Evolutionary conservation across 2,888 invertebrate genomes (phyloP).

Genomic region (Limnephilus marmoratus): DNA sequence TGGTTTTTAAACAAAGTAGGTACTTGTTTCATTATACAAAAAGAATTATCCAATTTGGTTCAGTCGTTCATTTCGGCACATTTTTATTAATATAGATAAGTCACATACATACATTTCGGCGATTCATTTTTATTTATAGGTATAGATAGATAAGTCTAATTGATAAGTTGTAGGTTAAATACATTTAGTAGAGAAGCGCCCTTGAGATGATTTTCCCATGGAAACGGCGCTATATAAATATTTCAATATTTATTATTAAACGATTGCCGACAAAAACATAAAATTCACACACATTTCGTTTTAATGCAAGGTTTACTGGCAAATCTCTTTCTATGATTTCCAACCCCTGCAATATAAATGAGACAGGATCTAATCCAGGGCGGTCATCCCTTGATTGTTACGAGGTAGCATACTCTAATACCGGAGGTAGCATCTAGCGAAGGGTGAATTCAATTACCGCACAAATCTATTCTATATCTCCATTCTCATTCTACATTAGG

Average conservation of each 20-base stretch:
- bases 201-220: too few species aligned
- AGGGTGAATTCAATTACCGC: constrained; percentile 55
- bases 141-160: too few species aligned
- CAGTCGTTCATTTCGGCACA: too few species aligned
- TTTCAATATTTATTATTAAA: too few species aligned
- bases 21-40: too few species aligned
- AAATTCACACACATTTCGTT: not conserved
- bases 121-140: too few species aligned
- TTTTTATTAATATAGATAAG: too few species aligned
- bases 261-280: too few species aligned
- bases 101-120: too few species aligned
- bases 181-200: not conserved
- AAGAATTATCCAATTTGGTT: too few species aligned
- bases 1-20: too few species aligned
- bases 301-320: not conserved
- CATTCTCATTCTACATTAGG: not conserved
- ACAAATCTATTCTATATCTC: constrained; percentile 55
- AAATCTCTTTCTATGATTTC: not conserved
- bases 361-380: constrained; percentile 47
- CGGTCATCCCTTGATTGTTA: constrained; percentile 58
- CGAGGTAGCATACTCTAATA: constrained; percentile 37
- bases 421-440: not conserved
- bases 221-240: too few species aligned
- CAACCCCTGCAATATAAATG: constrained; percentile 38
- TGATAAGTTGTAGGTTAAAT: not conserved